phyloP scores from a whole-genome alignment of 2,888 invertebrate genomes.

The Lysandra bellargus region DNA sequence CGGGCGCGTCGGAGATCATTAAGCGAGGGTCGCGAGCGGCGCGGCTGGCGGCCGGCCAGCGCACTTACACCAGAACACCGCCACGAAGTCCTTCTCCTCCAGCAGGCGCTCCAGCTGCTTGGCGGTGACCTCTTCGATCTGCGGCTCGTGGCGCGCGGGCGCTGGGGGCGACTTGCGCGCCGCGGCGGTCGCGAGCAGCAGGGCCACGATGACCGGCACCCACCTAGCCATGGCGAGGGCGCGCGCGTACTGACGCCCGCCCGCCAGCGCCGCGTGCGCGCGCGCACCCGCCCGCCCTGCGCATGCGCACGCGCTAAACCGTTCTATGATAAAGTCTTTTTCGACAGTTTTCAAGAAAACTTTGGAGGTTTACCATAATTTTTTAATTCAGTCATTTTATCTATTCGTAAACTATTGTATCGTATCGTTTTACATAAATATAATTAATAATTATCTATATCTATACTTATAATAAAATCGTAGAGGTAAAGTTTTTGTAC shows the following conservation, averaged over 20 bases:
- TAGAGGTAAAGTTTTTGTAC: no score
- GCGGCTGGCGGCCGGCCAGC: constrained; percentile 52
- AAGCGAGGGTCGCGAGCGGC: constrained; percentile 46
- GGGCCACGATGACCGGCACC: constrained; percentile 73
- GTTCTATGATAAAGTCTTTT: constrained; percentile 40
- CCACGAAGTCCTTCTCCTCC: constrained; percentile 95
- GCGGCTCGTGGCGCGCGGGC: constrained; percentile 81
- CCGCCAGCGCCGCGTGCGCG: constrained; percentile 50
- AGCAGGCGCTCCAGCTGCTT: constrained; percentile 94
- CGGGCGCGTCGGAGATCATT: constrained; percentile 41
- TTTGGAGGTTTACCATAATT: neutral
- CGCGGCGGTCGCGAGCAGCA: constrained; percentile 79
- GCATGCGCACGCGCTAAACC: constrained; percentile 36
- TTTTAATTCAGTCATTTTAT: neutral
- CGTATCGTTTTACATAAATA: no score
- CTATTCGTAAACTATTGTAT: no score
- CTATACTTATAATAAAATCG: no score
- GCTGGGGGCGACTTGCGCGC: constrained; percentile 73
- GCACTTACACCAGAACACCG: constrained; percentile 97
- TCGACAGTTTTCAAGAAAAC: constrained; percentile 26
- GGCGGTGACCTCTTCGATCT: constrained; percentile 96
- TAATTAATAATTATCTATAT: no score
- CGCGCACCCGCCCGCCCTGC: constrained; percentile 36
- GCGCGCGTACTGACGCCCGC: constrained; percentile 70
- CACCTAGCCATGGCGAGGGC: constrained; percentile 78